Base-by-base conservation (phyloP, 2,888 invertebrate species). In the Mellilla xanthometata region DNA sequence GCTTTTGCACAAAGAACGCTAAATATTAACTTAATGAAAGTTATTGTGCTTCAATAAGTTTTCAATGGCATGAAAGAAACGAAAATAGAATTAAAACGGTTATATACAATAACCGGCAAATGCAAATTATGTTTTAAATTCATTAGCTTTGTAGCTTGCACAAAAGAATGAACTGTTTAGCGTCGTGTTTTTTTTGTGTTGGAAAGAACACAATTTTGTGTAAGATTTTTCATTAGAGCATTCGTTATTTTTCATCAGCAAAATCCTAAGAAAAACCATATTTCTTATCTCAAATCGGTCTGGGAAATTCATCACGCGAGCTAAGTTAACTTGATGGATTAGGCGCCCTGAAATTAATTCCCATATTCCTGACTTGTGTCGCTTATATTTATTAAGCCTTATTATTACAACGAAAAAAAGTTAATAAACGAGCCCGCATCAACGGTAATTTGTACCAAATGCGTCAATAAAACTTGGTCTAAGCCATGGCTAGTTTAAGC, bases 401-500 rank as follows among this genome's bases (percentile, higher is more conserved):
- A 42, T 15, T 24, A 24, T n/a, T 24, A 7, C 24, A 24, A 52
- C 39, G 47, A 30, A 46, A 54, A 48, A 46, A 52, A 36, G 36
- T 50, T 50, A 62, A 67, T 73, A 68, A 68, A 69, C 43, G 48
- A 26, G 44, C 77, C 77, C 77, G 77, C 76, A 77, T 74, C 53
- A 43, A 41, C 49, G 59, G 54, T 67, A 62, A 70, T 69, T 69
- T 62, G 60, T 57, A 67, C 62, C 52, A 56, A 65, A 70, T 67
- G 62, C 66, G 60, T 72, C 70, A 77, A 76, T 74, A 68, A 67
- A 74, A 68, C 54, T 54, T 48, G 56, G 54, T 65, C 58, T 56
- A 58, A 61, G 58, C 55, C 57, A 60, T 55, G 58, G 56, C 58
- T 63, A 63, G 58, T 62, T 62, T 53, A 58, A 57, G 52, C 54